Base-by-base conservation (phyloP, 2,113 vertebrate genomes). In the Calonectris borealis region DNA sequence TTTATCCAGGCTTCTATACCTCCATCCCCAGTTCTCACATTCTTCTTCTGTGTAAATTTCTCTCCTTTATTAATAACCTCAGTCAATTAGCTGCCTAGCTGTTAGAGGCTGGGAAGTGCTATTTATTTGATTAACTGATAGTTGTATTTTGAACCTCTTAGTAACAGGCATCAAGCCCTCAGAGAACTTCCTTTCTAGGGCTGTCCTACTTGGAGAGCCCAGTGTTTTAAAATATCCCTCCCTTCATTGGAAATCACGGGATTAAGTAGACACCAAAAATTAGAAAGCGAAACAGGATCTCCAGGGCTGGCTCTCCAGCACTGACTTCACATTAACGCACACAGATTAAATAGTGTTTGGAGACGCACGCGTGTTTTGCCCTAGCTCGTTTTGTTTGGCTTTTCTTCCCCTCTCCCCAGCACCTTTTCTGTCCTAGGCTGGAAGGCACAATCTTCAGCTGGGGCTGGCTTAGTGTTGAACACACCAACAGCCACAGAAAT, bases 201-300 rank as follows among this genome's bases (percentile, higher is more conserved):
- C 86, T 88, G 81, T 89, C 82, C 75, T 93, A 76, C 84, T 94
- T 91, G 87, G 84, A 97, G 52, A 95, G 91, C 36, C 54, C 62
- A 52, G 51, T 76, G 83, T 88, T 95, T 91, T 85, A 92, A 93
- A 94, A 96, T 90, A 92, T 88, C 92, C 71, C 70, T 94, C 94
- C 88, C 78, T 87, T 83, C 71, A 57, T 1, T 96, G 88, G 88
- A 96, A 95, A 97, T 82, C 91, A 91, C 2, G 1, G 84, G 75
- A 96, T 92, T 96, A 82, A 94, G 70, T 83, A 93, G 87, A 94
- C 90, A 96, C 86, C 54, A 95, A 89, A 95, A 92, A 95, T 94
- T 48, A 93, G 94, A 96, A 97, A 97, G 89, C 26, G 46, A 95
- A 97, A 95, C 86, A 95, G 84, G 84, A 94, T 95, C 95, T 85